Evolutionary conservation across 37 sponge, comb jelly and placozoan species (phyloP), one percentile per base, ranked within the genome.

Genomic region (Oopsacas minuta): DNA sequence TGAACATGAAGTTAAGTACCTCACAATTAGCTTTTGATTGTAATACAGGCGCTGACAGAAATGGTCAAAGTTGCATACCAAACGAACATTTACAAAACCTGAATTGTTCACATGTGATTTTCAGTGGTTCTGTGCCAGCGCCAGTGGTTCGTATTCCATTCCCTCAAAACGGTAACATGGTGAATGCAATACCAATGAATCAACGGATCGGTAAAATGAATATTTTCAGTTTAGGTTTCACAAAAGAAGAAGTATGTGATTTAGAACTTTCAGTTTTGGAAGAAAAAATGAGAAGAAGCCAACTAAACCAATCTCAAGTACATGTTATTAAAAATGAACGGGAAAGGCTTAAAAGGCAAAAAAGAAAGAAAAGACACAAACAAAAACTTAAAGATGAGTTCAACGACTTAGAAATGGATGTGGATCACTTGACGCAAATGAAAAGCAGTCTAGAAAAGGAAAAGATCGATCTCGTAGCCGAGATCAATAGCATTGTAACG

Each of bases 281-380:
- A 61, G 75, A 61, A n/a, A 10, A 32, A 12, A 61, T 61, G 75
- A 10, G 75, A 61, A 10, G 1, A n/a, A 61, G 28, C 5, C 20
- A 61, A 20, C 28, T 61, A 34, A 61, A n/a, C 28, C 17, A 20
- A 3, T n/a, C 75, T 3, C 17, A 61, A 61, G 28, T 61, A 32
- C 20, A 61, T 61, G 7, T 12, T 7, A 61, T 61, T 20, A 61
- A 61, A 12, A 7, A 20, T 5, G 75, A 61, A 34, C 20, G 75
- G 28, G 75, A 61, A 34, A 61, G 30, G 22, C 75, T 61, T 61
- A 61, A 61, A 61, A 25, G 75, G 28, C 75, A 61, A 61, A 61
- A 61, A n/a, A 10, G 75, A 25, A 61, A 61, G 30, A 61, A 61
- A 61, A 61, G 75, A n/a, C 75, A 61, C 75, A 61, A 61, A 12